Evolutionary conservation across 2,888 invertebrate genomes (phyloP).

Genomic region (Monoplex corrugatus): DNA sequence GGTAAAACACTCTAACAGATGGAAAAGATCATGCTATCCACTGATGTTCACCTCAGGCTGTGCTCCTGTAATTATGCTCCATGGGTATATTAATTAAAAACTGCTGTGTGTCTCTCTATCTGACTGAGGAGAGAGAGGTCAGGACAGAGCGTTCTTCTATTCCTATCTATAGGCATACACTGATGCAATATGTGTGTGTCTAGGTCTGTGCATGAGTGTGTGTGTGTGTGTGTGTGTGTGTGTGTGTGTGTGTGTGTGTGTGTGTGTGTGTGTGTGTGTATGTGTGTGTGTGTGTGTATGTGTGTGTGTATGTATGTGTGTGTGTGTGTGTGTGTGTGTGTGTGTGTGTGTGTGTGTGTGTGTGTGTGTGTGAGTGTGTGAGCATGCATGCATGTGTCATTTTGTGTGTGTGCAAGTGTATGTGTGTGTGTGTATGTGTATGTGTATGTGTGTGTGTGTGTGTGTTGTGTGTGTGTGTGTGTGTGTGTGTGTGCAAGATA

Average conservation of each 20-base stretch:
- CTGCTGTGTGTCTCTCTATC: too few species aligned
- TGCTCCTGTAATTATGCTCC: too few species aligned
- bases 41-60: too few species aligned
- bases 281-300: conserved; percentile 22
- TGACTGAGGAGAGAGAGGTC: too few species aligned
- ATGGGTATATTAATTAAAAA: too few species aligned
- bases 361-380: conserved; percentile 17
- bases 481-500: neutral
- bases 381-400: neutral
- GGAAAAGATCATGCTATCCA: too few species aligned
- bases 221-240: conserved; percentile 5
- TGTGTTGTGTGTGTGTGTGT: neutral
- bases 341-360: neutral
- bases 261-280: neutral
- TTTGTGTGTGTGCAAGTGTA: neutral
- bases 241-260: neutral
- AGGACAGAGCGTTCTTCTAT: too few species aligned
- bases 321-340: neutral
- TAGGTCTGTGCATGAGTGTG: conserved; percentile 1
- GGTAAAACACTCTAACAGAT: too few species aligned
- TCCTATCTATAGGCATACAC: too few species aligned
- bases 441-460: conserved; percentile 23
- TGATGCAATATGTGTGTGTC: neutral
- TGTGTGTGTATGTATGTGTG: conserved; percentile 13
- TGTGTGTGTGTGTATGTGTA: neutral